A percentile compares a stretch with the other conserved stretches of the same genome.
These are phyloP conservation scores for Euplagia quadripunctaria DNA, from an alignment of 2,888 invertebrate species.

Conservation along the genomic window DNA sequence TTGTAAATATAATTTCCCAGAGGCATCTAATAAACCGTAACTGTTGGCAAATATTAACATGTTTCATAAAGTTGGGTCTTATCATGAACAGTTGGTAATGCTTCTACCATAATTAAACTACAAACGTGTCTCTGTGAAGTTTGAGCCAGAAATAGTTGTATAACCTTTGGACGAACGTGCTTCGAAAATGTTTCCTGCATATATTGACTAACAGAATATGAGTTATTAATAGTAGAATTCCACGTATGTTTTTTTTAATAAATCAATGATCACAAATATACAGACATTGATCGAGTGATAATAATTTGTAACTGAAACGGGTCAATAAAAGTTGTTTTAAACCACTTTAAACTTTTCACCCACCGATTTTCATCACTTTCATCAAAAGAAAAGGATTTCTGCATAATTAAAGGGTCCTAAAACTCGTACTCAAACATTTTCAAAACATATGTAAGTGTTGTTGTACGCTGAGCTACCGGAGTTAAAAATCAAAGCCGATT, in stretches of 20 bases:
- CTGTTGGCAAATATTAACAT: constrained; percentile 52
- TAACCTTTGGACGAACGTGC: constrained; percentile 13
- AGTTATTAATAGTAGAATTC: neutral
- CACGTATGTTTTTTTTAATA: neutral
- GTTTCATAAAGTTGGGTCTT: constrained; percentile 54
- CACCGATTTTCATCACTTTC: no score
- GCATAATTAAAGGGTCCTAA: no score
- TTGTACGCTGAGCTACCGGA: no score
- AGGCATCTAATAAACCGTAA: constrained; percentile 53
- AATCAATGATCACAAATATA: neutral
- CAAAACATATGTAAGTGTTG: no score
- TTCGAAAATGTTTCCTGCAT: constrained; percentile 9
- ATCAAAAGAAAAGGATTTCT: no score
- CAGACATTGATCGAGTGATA: no score
- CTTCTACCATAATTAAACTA: constrained; percentile 44
- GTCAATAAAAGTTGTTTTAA: no score
- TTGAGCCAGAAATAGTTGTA: constrained; percentile 23
- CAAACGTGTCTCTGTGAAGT: constrained; percentile 23
- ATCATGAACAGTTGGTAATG: constrained; percentile 55
- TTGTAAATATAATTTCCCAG: constrained; percentile 57
- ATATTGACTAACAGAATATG: neutral
- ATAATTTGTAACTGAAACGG: no score
- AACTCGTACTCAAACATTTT: no score
- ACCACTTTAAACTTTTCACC: no score
- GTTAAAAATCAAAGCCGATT: no score